Conservation (phyloP, 2,888 invertebrate species). For the Leucophora obtusa region DNA sequence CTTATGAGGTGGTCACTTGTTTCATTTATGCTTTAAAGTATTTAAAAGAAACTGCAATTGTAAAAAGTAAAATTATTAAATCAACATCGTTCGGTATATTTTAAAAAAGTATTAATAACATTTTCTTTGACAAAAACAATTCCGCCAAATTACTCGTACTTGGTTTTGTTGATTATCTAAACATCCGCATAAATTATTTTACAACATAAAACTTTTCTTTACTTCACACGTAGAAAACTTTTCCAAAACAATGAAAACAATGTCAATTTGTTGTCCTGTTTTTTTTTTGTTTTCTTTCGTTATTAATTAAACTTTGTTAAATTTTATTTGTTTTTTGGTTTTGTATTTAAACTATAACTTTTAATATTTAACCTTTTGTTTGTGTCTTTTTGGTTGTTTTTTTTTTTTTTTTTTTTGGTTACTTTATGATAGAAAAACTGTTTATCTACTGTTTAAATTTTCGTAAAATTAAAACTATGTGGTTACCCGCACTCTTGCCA, state of each 20-base stretch:
- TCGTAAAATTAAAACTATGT: conserved; percentile 76
- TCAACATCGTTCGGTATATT: too few species aligned
- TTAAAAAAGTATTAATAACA: too few species aligned
- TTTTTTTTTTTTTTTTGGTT: conserved; percentile 28
- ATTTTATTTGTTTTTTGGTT: conserved; percentile 27
- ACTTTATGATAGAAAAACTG: conserved; percentile 59
- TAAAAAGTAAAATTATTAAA: too few species aligned
- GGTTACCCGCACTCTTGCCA: conserved; percentile 68
- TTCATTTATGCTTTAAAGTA: too few species aligned
- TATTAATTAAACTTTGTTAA: conserved; percentile 52
- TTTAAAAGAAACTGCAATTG: too few species aligned
- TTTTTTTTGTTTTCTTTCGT: conserved; percentile 38
- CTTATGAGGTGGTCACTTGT: too few species aligned
- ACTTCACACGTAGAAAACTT: conserved; percentile 45
- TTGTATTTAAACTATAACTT: conserved; percentile 49
- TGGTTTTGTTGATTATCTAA: neutral
- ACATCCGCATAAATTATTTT: neutral
- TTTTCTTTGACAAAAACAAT: too few species aligned
- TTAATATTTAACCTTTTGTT: conserved; percentile 63
- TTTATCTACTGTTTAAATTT: conserved; percentile 70
- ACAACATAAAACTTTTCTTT: neutral
- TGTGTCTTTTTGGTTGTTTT: conserved; percentile 32
- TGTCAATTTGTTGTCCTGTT: conserved; percentile 42
- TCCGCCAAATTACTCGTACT: too few species aligned
- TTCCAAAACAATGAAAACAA: conserved; percentile 31